A percentile compares a stretch with the other conserved stretches of the same genome.
phyloP scores from a whole-genome alignment of 64 coral and sea anemone species.

The Acropora yongei region DNA sequence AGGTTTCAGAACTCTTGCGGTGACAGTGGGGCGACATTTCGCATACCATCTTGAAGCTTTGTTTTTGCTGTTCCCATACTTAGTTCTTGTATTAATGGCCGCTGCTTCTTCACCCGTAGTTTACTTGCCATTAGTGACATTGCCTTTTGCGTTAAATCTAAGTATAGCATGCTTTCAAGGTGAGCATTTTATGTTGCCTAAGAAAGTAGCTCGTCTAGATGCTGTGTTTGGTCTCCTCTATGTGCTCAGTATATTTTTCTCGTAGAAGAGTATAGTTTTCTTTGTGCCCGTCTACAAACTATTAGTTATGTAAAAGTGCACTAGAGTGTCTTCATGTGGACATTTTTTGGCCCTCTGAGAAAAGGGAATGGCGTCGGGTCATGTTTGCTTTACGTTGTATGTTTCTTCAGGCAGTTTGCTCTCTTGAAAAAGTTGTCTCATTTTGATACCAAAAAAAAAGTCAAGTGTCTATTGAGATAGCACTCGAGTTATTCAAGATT shows the following conservation, averaged over 20 bases:
- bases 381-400: too few species aligned
- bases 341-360: too few species aligned
- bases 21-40: conserved; percentile 61
- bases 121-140: conserved; percentile 26
- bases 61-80: conserved; percentile 73
- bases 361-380: too few species aligned
- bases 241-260: conserved; percentile 25
- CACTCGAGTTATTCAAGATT: too few species aligned
- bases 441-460: too few species aligned
- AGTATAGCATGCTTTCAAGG: conserved; percentile 39
- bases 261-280: neutral
- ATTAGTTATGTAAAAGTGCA: too few species aligned
- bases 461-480: too few species aligned
- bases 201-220: conserved; percentile 35
- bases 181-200: conserved; percentile 23
- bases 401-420: too few species aligned
- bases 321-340: too few species aligned
- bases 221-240: conserved; percentile 44
- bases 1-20: conserved; percentile 68
- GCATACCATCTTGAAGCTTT: conserved; percentile 65
- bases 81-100: conserved; percentile 39
- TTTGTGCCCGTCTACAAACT: too few species aligned
- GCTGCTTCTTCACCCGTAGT: conserved; percentile 6
- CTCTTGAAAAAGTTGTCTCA: too few species aligned
- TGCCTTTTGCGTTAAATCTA: conserved; percentile 39